Conservation (phyloP, 2,888 invertebrate species). For the Megamerina dolium region DNA sequence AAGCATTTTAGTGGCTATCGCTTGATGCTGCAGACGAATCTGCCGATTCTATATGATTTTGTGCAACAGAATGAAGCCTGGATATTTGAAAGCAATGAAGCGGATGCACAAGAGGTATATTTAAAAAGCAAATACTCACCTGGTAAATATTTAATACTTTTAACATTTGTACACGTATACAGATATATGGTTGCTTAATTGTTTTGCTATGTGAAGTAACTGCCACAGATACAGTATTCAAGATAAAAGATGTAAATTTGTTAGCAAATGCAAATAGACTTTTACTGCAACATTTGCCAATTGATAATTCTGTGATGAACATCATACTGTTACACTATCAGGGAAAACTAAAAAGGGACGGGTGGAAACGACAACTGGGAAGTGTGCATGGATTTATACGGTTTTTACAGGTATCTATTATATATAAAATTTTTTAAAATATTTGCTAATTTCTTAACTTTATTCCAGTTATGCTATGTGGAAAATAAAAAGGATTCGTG, state of each 20-base stretch:
- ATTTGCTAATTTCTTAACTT: not conserved
- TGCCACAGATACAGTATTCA: slow-evolving; percentile 29
- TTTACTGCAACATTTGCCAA: slow-evolving; percentile 12
- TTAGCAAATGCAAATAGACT: slow-evolving; percentile 27
- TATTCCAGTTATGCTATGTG: not conserved
- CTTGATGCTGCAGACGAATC: slow-evolving; percentile 24
- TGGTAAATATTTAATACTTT: not conserved
- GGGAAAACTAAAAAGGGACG: slow-evolving; percentile 28
- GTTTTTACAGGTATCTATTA: slow-evolving; percentile 32
- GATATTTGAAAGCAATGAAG: slow-evolving; percentile 12
- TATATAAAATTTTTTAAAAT: not conserved
- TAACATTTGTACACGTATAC: not conserved
- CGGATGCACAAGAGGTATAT: slow-evolving; percentile 14
- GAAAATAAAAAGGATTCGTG: no score
- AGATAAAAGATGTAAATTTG: slow-evolving; percentile 23
- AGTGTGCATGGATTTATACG: slow-evolving; percentile 34
- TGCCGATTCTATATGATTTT: slow-evolving; percentile 37
- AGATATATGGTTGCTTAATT: slow-evolving; percentile 32
- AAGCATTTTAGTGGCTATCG: slow-evolving; percentile 34
- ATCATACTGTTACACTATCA: slow-evolving; percentile 35
- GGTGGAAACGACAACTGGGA: slow-evolving; percentile 42
- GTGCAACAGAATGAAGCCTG: slow-evolving; percentile 24
- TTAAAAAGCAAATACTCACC: no score
- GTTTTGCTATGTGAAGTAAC: slow-evolving; percentile 37
- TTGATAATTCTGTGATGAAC: slow-evolving; percentile 16